Evolutionary conservation across 2,797 vertebrate species (phyloP), one percentile per base, ranked within the genome.

Genomic region (Ctenosaura bakeri): DNA sequence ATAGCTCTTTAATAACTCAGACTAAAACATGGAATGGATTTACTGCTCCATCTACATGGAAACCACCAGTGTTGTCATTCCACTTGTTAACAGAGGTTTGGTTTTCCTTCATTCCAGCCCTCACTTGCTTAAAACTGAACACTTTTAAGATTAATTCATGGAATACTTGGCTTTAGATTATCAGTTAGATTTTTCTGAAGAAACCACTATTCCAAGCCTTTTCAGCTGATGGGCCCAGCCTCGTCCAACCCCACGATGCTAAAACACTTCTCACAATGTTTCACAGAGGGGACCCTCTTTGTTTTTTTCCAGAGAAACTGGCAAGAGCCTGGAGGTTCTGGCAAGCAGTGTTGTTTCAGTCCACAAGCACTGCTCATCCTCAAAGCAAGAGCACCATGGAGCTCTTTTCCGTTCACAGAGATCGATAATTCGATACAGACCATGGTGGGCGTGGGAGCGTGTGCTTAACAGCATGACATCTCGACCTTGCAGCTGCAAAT

Each of bases 301-400:
- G 73, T 71, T 83, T 87, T 89, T 59, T 84, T 66, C 87, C 80
- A 83, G n/a, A 83, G 79, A 46, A 77, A 71, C 16, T 88, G 90
- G 62, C 80, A 78, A 69, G 74, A 42, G 80, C 86, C 81, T 86
- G 66, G 20, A 26, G n/a, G 35, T 42, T 73, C 50, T 89, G 85
- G 83, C 83, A 32, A 69, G 18, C 42, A 12, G 56, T 89, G 69
- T 69, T 71, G 38, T 79, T 89, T 87, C 73, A 78, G 73, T 78
- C 73, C 29, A 22, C 62, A 38, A 46, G 26, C 18, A 8, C 32
- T 50, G 84, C 84, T 64, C 64, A 79, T 83, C 88, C 64, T 87
- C 80, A 46, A 62, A 73, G 74, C n/a, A 71, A 79, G 59, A 84
- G 74, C 54, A 59, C 85, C 26, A 50, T n/a, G 50, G 54, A 73